A percentile compares a stretch with the other conserved stretches of the same genome.
These are phyloP conservation scores for Notodonta ziczac DNA, from an alignment of 2,888 invertebrate species.

Conservation along the genomic window DNA sequence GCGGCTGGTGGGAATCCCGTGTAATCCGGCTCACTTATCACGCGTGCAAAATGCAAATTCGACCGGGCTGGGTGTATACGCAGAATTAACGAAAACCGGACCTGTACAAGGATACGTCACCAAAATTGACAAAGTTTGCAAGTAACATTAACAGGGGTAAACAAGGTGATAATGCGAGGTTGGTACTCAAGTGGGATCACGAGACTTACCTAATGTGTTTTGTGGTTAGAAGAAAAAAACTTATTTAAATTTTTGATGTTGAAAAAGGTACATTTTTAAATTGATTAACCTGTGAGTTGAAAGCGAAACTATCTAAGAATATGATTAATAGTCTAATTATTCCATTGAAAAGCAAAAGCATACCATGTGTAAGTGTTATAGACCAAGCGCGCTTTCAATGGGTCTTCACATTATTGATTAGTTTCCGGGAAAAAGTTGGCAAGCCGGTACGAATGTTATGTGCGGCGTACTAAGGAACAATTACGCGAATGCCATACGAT, in stretches of 20 bases:
- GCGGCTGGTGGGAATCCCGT: constrained; percentile 80
- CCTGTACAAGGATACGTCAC: constrained; percentile 63
- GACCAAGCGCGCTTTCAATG: constrained; percentile 63
- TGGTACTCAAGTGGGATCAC: background rate
- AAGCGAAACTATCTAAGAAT: background rate
- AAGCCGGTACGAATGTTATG: constrained; percentile 47
- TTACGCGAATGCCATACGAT: constrained; percentile 26
- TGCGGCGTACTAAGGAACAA: constrained; percentile 37
- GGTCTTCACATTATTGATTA: constrained; percentile 70
- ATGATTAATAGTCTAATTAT: constrained; percentile 29
- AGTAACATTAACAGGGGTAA: constrained; percentile 67
- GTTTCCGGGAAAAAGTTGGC: constrained; percentile 62
- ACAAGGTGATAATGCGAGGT: constrained; percentile 48
- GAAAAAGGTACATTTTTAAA: too few relatives aligned
- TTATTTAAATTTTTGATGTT: too few relatives aligned
- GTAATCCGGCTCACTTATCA: constrained; percentile 84
- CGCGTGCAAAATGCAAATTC: constrained; percentile 85
- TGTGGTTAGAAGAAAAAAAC: too few relatives aligned
- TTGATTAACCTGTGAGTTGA: background rate
- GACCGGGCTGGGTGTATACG: constrained; percentile 63
- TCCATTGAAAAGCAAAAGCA: constrained; percentile 35
- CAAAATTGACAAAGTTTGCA: constrained; percentile 78
- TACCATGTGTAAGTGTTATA: constrained; percentile 60
- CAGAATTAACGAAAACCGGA: constrained; percentile 77
- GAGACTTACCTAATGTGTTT: background rate